A percentile compares a stretch with the other conserved stretches of the same genome.
phyloP scores from a whole-genome alignment of 1,140 invertebrate species.

The Latrodectus geometricus region DNA sequence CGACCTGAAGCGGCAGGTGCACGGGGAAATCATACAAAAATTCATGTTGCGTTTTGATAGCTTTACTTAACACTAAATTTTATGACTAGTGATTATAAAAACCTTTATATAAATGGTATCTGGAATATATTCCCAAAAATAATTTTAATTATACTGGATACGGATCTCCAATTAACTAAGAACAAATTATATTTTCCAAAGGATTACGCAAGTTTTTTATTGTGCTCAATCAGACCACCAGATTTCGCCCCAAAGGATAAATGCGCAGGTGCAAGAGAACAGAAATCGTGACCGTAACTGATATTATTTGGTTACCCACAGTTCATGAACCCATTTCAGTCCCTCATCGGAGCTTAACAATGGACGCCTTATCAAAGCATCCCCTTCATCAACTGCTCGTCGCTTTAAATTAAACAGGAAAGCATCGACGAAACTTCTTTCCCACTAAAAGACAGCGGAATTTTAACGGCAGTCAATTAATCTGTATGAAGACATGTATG shows the following conservation, averaged over 20 bases:
- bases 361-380: not conserved
- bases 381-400: not conserved
- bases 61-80: not conserved
- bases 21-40: not conserved
- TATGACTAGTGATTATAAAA: not conserved
- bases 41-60: not conserved
- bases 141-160: slow-evolving; percentile 41
- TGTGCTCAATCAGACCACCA: not conserved
- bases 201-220: slow-evolving; percentile 34
- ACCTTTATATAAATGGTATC: not conserved
- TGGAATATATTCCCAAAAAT: not conserved
- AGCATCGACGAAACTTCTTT: too few relatives aligned
- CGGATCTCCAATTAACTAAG: slow-evolving; percentile 49
- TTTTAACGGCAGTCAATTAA: not conserved
- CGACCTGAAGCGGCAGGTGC: not conserved
- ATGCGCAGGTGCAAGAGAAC: slow-evolving; percentile 50
- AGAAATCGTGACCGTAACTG: slow-evolving; percentile 42
- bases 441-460: too few relatives aligned
- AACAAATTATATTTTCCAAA: slow-evolving; percentile 34
- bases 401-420: too few relatives aligned
- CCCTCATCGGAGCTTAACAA: slow-evolving; percentile 7
- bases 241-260: slow-evolving; percentile 41
- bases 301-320: slow-evolving; percentile 33
- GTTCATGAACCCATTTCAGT: slow-evolving; percentile 55
- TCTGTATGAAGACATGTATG: not conserved